Percentiles rank a stretch among this genome's conserved stretches.
These are phyloP conservation scores for Plodia interpunctella DNA, from an alignment of 1,140 invertebrate species.

Conservation along the genomic window DNA sequence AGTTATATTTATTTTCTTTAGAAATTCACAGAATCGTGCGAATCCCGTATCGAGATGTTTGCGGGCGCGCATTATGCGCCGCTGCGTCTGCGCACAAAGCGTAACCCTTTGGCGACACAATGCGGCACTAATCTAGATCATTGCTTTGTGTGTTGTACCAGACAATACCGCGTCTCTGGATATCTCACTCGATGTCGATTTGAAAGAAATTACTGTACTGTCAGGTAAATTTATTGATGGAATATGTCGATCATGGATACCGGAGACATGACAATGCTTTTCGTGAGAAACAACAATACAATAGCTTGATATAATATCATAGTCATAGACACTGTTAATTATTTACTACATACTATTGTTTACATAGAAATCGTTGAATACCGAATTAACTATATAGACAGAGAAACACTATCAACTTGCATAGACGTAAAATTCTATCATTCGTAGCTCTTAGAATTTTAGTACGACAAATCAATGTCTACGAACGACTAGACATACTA, in stretches of 20 bases:
- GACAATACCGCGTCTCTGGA: constrained; percentile 27
- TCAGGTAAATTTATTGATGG: constrained; percentile 8
- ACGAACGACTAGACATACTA: not conserved
- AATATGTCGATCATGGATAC: not conserved
- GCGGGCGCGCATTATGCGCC: constrained; percentile 60
- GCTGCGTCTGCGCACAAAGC: constrained; percentile 55
- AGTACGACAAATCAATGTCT: too few species aligned
- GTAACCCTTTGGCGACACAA: constrained; percentile 75
- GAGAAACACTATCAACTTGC: too few species aligned
- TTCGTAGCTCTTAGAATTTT: too few species aligned
- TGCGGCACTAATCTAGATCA: constrained; percentile 75
- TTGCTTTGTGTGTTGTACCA: constrained; percentile 50
- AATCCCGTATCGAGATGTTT: constrained; percentile 68
- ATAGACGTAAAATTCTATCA: too few species aligned
- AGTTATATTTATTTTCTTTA: constrained; percentile 77
- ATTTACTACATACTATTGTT: too few species aligned
- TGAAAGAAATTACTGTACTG: constrained; percentile 26
- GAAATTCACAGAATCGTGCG: constrained; percentile 73
- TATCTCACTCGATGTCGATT: constrained; percentile 44
- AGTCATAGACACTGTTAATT: too few species aligned
- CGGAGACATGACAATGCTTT: constrained; percentile 1
- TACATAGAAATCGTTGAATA: too few species aligned
- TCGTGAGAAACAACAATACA: constrained; percentile 8
- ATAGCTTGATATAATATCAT: too few species aligned
- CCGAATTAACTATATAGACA: too few species aligned